Conservation (phyloP, 2,113 vertebrate genomes). For the Ammodytes dubius region DNA sequence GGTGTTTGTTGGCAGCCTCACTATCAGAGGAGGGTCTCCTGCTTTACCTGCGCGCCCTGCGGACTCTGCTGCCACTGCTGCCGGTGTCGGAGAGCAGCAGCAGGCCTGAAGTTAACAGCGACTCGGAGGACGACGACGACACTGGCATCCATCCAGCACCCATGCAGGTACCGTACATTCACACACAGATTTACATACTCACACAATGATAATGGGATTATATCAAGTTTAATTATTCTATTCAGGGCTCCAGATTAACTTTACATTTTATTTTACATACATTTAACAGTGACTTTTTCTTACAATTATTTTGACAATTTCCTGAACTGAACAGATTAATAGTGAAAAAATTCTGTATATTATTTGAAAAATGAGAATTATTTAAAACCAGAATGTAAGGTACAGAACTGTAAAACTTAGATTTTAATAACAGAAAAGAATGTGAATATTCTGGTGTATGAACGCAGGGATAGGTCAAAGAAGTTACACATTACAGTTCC, state of each 20-base stretch:
- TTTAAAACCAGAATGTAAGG: too few relatives aligned
- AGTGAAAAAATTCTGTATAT: neutral
- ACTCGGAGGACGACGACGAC: constrained; percentile 95
- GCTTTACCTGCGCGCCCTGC: constrained; percentile 92
- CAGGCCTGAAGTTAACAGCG: constrained; percentile 89
- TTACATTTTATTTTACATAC: too few relatives aligned
- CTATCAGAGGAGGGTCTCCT: constrained; percentile 95
- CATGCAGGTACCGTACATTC: constrained; percentile 79
- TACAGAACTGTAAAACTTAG: too few relatives aligned
- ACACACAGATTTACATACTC: neutral
- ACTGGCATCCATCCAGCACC: constrained; percentile 80
- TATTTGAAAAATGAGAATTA: too few relatives aligned
- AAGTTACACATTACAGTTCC: too few relatives aligned
- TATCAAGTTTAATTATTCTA: too few relatives aligned
- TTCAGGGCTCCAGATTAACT: too few relatives aligned
- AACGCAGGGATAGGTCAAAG: too few relatives aligned
- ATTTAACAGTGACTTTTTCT: too few relatives aligned
- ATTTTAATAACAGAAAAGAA: too few relatives aligned
- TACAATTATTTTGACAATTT: too few relatives aligned
- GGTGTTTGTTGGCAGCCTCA: constrained; percentile 81
- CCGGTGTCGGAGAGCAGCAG: constrained; percentile 87
- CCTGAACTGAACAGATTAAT: neutral
- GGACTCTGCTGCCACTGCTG: constrained; percentile 90
- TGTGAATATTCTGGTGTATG: too few relatives aligned
- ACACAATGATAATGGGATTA: neutral